Evolutionary conservation across 2,113 vertebrate genomes (phyloP), one percentile per base, ranked within the genome.

Genomic region (Nyctibius bracteatus): DNA sequence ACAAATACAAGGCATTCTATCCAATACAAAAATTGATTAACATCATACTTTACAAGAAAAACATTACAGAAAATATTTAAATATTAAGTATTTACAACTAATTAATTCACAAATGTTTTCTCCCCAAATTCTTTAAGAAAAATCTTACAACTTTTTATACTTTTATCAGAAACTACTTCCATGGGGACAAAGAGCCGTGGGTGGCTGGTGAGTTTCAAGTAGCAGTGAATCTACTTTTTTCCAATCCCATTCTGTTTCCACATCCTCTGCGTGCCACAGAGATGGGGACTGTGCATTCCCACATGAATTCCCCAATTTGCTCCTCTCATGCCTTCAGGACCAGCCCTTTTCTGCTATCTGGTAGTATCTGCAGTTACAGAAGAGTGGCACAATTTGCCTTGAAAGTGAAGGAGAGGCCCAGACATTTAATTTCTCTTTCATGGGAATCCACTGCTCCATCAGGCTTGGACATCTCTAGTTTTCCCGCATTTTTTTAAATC

Each of bases 371-470:
- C 8, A 22, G 37, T 74, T 49, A 28, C 2, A 55, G 23, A 88
- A 62, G 67, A 74, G 68, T 1, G 11, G 59, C 31, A 75, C 10
- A 74, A 72, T 72, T 75, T 79, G 57, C 31, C 41, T 78, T 65
- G 65, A 20, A 90, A 78, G 33, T 72, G n/a, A 46, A 88, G 61
- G 59, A 88, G 41, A 86, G 77, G 81, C 37, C 37, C 54, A 93
- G 31, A 87, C 18, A 54, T 51, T 70, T 83, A 31, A 86, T 96
- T 97, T 97, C 94, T 96, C 96, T 96, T 96, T 96, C 92, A 75
- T 91, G 92, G 96, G 88, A 97, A 96, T 94, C 95, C 86, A 96
- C 88, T 97, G 96, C 96, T 97, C 96, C 95, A 97, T 96, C 96
- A 96, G 54, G 70, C 58, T 92, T 94, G 83, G 61, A 78, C 23